Conservation (phyloP, 1,140 invertebrate genomes). For the Chlorops oryzae region DNA sequence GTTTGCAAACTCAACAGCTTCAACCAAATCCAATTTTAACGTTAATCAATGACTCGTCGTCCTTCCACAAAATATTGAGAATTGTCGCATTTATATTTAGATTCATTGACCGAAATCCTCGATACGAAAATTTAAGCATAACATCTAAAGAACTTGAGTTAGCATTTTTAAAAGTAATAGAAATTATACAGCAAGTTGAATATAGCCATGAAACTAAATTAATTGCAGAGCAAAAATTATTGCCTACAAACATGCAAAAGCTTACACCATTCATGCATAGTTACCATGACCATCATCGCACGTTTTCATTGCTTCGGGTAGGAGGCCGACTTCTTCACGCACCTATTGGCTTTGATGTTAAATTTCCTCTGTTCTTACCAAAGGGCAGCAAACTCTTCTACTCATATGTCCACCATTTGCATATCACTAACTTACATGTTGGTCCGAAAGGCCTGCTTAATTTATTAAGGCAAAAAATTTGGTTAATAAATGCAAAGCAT, state of each 20-base stretch:
- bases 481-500: conserved; percentile 9
- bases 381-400: neutral
- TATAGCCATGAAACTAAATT: neutral
- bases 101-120: neutral
- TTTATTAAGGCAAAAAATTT: conserved; percentile 2
- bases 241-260: neutral
- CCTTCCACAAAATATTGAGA: neutral
- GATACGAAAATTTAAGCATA: no score
- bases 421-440: conserved; percentile 1
- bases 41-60: conserved; percentile 1
- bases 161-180: no score
- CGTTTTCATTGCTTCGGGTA: no score
- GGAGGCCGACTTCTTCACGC: conserved; percentile 3
- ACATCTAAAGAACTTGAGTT: neutral
- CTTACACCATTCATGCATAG: conserved; percentile 4
- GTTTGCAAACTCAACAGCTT: no score
- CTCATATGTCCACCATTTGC: conserved; percentile 2
- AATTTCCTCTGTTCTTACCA: conserved; percentile 7
- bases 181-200: neutral
- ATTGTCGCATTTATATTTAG: conserved; percentile 4
- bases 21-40: neutral
- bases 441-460: conserved; percentile 4
- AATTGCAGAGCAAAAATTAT: neutral
- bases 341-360: neutral
- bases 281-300: neutral